phyloP scores from a whole-genome alignment of 1,140 invertebrate genomes.

The Polyergus mexicanus region DNA sequence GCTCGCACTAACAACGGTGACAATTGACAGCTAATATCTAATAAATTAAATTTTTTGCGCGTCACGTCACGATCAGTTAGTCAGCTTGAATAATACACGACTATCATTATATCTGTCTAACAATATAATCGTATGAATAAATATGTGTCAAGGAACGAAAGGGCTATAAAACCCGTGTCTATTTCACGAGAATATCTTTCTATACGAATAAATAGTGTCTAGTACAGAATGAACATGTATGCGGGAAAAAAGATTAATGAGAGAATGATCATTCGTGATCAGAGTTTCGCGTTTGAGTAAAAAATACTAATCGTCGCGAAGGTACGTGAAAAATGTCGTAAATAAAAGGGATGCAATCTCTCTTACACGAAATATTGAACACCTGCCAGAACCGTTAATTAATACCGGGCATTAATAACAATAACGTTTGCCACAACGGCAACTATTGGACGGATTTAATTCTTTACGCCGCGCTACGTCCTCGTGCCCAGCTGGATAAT shows the following conservation, averaged over 20 bases:
- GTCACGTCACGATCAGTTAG: constrained; percentile 44
- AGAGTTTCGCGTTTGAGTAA: not conserved
- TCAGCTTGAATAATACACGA: constrained; percentile 50
- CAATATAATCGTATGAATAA: constrained; percentile 43
- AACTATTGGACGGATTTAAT: constrained; percentile 74
- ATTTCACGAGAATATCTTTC: not conserved
- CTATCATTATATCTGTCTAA: constrained; percentile 36
- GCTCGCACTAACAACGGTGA: constrained; percentile 33
- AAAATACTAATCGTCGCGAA: not conserved
- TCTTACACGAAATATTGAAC: constrained; percentile 13
- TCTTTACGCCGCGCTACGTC: constrained; percentile 68
- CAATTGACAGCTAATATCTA: constrained; percentile 33
- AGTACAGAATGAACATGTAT: not conserved
- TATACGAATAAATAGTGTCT: not conserved
- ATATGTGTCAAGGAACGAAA: constrained; percentile 39
- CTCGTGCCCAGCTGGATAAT: constrained; percentile 63
- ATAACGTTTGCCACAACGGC: constrained; percentile 68
- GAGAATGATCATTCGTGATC: not conserved
- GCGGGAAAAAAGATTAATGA: not conserved
- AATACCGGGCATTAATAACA: constrained; percentile 73
- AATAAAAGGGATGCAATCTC: constrained; percentile 31
- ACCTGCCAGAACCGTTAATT: constrained; percentile 62
- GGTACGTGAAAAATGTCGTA: constrained; percentile 7
- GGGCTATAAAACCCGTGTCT: not conserved
- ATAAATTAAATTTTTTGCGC: constrained; percentile 57